A percentile compares a stretch with the other conserved stretches of the same genome.
Evolutionary conservation across 2,888 invertebrate genomes (phyloP).

Genomic region (Polydrusus pterygomalis): DNA sequence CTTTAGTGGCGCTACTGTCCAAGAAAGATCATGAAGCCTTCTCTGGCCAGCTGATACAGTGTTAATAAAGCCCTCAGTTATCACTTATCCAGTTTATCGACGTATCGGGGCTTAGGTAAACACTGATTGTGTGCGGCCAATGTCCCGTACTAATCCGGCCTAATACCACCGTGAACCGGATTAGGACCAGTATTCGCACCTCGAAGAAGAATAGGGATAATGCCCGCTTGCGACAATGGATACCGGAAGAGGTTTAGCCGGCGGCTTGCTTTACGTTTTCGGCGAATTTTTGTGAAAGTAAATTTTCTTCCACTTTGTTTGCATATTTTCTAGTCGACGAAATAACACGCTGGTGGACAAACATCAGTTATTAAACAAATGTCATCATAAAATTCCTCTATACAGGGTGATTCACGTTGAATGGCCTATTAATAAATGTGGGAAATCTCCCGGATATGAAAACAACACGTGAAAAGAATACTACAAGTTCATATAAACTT

Average conservation of each 20-base stretch:
- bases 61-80: slow-evolving; percentile 64
- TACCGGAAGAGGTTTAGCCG: slow-evolving; percentile 65
- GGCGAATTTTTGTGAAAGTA: background rate
- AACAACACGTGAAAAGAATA: no score
- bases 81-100: slow-evolving; percentile 66
- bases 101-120: slow-evolving; percentile 70
- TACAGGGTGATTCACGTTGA: no score
- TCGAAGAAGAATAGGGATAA: slow-evolving; percentile 63
- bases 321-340: no score
- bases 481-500: no score
- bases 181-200: slow-evolving; percentile 69
- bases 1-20: slow-evolving; percentile 27
- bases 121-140: slow-evolving; percentile 70
- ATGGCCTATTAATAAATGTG: no score
- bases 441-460: no score
- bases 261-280: slow-evolving; percentile 14
- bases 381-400: no score
- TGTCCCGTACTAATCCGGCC: slow-evolving; percentile 69
- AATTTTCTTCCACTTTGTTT: slow-evolving; percentile 9
- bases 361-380: no score
- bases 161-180: slow-evolving; percentile 69
- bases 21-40: slow-evolving; percentile 8
- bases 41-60: slow-evolving; percentile 59
- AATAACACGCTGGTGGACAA: no score
- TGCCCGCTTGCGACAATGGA: slow-evolving; percentile 62